phyloP scores from a whole-genome alignment of 2,797 vertebrate genomes.

The Rhyacichthys aspro region DNA sequence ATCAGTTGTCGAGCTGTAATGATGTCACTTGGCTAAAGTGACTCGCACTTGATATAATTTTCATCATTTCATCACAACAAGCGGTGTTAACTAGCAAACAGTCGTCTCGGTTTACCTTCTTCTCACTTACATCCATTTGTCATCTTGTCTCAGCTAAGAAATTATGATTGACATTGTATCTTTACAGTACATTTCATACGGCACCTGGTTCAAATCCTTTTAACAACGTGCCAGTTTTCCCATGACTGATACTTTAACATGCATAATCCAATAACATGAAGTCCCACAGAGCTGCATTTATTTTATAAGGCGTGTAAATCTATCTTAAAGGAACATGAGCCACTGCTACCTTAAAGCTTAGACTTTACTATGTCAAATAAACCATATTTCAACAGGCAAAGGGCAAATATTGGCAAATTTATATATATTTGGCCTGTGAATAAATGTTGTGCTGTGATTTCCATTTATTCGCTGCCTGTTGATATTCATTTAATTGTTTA shows the following conservation, averaged over 20 bases:
- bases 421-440: no score
- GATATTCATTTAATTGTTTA: no score
- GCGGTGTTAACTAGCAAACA: not conserved
- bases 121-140: conserved; percentile 8
- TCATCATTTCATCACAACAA: not conserved
- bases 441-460: no score
- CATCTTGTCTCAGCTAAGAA: not conserved
- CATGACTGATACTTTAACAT: conserved; percentile 16
- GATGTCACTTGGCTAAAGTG: conserved; percentile 33
- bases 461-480: no score
- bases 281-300: conserved; percentile 13
- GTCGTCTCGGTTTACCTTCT: not conserved
- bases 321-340: conserved; percentile 48
- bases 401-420: no score
- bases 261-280: no score
- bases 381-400: conserved; percentile 17
- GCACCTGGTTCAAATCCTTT: conserved; percentile 19
- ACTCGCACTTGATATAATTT: not conserved
- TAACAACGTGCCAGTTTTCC: conserved; percentile 16
- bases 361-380: conserved; percentile 30
- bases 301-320: conserved; percentile 9
- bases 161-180: conserved; percentile 13
- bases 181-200: conserved; percentile 18
- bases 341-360: conserved; percentile 8
- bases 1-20: conserved; percentile 24